Evolutionary conservation across 2,797 vertebrate species (phyloP), one percentile per base, ranked within the genome.

Genomic region (Smutsia gigantea): DNA sequence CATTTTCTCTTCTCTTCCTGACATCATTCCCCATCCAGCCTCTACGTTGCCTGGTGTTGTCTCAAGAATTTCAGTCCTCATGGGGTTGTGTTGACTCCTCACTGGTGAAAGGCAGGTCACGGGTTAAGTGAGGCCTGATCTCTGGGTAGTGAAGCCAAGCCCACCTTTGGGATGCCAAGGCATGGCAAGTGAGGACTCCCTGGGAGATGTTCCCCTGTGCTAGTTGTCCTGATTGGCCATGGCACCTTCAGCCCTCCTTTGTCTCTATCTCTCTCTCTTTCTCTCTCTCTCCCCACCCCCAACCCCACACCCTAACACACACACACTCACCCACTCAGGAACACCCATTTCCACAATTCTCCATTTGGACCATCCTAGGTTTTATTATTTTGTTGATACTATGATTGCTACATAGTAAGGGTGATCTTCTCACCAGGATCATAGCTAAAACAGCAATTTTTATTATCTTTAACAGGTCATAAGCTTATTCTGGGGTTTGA

Each of bases 361-460:
- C 78, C 68, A 64, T n/a, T 29, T 90, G 71, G n/a, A 72, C 11
- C 25, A 77, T 53, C 23, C 49, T 49, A n/a, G 25, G 21, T 89
- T 87, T 95, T 86, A 59, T 37, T 91, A 51, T 69, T 18, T 93
- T 34, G 4, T 87, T 92, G 25, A 42, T 53, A 75, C 7, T 90
- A 79, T 66, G 66, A 87, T 55, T 90, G 21, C 34, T 78, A 57
- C 46, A 69, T 14, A 71, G 21, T 49, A n/a, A 83, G 37, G 42
- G 55, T 55, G 66, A 72, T 92, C 19, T 89, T 85, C 31, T 78
- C 31, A 71, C 29, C 68, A 95, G 39, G 53, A 86, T 37, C 37
- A 66, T 61, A 82, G 68, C 72, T 89, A 92, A 93, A 93, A 86
- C 29, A 63, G 66, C 46, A 55, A 34, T 75, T 92, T 89, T 63